Conservation (phyloP, 2,888 invertebrate genomes). For the Agrotis segetum region DNA sequence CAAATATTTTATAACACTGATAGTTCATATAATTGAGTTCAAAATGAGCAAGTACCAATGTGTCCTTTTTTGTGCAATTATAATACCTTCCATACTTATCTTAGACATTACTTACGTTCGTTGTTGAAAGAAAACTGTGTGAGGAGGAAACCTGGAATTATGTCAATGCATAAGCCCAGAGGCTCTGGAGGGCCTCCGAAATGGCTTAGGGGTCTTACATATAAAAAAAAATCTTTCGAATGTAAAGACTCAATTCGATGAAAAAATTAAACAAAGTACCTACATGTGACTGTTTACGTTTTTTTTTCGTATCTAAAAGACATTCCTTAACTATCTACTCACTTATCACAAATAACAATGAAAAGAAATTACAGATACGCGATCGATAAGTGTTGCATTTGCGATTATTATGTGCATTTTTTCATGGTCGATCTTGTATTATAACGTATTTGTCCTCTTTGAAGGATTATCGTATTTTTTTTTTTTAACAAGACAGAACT, state of each 20-base stretch:
- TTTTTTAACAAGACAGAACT: background rate
- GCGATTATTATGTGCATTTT: conserved; percentile 36
- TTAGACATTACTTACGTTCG: no score
- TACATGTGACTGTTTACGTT: background rate
- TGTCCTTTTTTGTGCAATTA: no score
- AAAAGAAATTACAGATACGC: conserved; percentile 34
- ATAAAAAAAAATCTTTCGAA: no score
- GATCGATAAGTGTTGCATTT: conserved; percentile 29
- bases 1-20: no score
- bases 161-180: no score
- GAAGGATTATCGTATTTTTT: background rate
- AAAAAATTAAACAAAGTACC: background rate
- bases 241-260: background rate
- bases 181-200: no score
- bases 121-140: no score
- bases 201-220: no score
- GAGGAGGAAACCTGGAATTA: no score
- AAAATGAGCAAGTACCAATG: no score
- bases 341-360: conserved; percentile 37
- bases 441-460: conserved; percentile 14
- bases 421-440: conserved; percentile 17
- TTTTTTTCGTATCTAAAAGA: conserved; percentile 4
- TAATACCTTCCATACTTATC: no score
- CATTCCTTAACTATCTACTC: background rate
- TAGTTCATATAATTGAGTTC: no score